phyloP scores from a whole-genome alignment of 2,113 vertebrate genomes.

The Cyphomyrus discorhynchus region DNA sequence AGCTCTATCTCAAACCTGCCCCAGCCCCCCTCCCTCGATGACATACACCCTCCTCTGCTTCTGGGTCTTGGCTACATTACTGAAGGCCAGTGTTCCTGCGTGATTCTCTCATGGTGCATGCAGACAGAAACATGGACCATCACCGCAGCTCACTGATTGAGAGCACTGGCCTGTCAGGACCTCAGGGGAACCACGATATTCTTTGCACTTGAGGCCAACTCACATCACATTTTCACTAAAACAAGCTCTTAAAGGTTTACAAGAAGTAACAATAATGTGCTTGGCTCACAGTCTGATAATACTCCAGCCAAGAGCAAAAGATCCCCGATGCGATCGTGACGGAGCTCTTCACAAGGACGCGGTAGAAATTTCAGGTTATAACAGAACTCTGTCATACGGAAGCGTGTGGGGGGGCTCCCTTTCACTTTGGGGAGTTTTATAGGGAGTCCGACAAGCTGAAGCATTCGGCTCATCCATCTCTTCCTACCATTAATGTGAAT shows the following conservation, averaged over 20 bases:
- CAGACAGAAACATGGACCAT: background rate
- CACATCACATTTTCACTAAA: background rate
- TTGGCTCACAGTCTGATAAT: background rate
- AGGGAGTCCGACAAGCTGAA: background rate
- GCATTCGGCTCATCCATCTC: conserved; percentile 16
- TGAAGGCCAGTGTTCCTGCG: background rate
- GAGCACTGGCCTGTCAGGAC: background rate
- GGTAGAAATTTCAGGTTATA: background rate
- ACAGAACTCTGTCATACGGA: background rate
- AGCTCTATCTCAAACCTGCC: background rate
- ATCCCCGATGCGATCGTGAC: background rate
- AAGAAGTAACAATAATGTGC: background rate
- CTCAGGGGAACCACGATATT: background rate
- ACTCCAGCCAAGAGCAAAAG: background rate
- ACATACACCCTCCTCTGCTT: background rate
- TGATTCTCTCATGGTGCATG: background rate
- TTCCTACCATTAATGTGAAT: conserved; percentile 23
- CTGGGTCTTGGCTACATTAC: background rate
- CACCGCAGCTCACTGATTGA: background rate
- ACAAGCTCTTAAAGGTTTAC: background rate
- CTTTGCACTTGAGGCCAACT: background rate
- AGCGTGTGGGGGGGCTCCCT: background rate
- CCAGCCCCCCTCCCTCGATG: background rate
- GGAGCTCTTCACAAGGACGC: background rate
- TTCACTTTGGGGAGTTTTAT: background rate